These are phyloP conservation scores for Cynodonichthys magdalenae DNA, from an alignment of 2,797 vertebrate genomes.

Conservation along the genomic window DNA sequence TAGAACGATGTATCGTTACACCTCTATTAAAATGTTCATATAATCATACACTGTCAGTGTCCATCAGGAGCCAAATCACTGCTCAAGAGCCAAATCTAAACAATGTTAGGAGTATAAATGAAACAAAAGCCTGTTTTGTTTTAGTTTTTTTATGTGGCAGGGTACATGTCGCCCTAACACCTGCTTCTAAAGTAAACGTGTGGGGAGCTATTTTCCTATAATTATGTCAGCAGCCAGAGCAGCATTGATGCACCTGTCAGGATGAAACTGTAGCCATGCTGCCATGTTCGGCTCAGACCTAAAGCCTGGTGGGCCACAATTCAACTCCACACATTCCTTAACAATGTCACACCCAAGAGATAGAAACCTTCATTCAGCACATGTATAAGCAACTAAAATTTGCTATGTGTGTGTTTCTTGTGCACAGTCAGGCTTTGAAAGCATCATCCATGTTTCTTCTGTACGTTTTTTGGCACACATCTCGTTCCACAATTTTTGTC, in stretches of 20 bases:
- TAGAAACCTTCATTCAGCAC: too few species aligned
- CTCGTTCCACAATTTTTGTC: too few species aligned
- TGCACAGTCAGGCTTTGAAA: too few species aligned
- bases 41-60: neutral
- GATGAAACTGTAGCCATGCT: neutral
- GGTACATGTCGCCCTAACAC: neutral
- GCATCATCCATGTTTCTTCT: too few species aligned
- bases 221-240: slow-evolving; percentile 5
- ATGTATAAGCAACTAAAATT: too few species aligned
- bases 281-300: neutral
- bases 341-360: too few species aligned
- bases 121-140: neutral
- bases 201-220: slow-evolving; percentile 22
- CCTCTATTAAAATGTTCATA: too few species aligned
- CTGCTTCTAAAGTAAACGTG: neutral
- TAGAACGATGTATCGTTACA: too few species aligned
- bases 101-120: neutral
- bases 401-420: too few species aligned
- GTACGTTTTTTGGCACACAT: too few species aligned
- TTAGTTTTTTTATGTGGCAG: too few species aligned
- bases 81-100: neutral
- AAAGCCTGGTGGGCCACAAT: neutral
- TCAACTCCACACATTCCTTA: neutral
- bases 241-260: slow-evolving; percentile 39
- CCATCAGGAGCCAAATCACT: too few species aligned